phyloP scores from a whole-genome alignment of 2,888 invertebrate species.

The Calameuta pallipes region DNA sequence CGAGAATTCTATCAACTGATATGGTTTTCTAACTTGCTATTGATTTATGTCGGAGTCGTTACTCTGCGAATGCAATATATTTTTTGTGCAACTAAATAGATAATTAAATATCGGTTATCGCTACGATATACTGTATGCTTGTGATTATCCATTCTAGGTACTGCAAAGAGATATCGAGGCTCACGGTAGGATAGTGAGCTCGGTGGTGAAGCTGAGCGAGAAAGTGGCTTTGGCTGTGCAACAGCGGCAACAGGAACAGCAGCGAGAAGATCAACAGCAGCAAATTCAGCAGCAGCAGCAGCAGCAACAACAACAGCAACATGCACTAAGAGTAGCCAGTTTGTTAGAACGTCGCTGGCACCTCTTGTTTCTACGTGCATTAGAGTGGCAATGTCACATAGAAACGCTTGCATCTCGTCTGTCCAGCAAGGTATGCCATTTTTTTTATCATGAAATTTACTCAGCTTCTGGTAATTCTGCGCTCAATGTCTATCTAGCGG shows the following conservation, averaged over 20 bases:
- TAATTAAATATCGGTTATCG: too few species aligned
- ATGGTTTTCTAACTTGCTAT: too few species aligned
- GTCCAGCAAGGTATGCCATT: slow-evolving; percentile 70
- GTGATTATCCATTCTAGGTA: slow-evolving; percentile 72
- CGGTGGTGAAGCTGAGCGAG: slow-evolving; percentile 81
- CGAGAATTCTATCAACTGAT: too few species aligned
- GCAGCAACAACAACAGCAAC: slow-evolving; percentile 45
- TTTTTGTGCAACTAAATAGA: too few species aligned
- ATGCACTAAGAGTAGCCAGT: slow-evolving; percentile 71
- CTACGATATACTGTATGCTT: too few species aligned
- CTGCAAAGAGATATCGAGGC: slow-evolving; percentile 94
- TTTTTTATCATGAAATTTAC: too few species aligned
- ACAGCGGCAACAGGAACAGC: slow-evolving; percentile 46
- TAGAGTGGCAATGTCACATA: slow-evolving; percentile 93
- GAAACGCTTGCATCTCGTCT: slow-evolving; percentile 81
- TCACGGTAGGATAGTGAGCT: slow-evolving; percentile 85
- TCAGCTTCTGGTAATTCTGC: too few species aligned
- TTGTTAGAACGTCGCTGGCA: slow-evolving; percentile 91
- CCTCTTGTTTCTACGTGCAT: slow-evolving; percentile 85
- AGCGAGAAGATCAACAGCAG: slow-evolving; percentile 42
- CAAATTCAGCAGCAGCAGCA: slow-evolving; percentile 25
- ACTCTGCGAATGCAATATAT: too few species aligned
- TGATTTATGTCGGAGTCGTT: too few species aligned
- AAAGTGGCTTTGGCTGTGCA: slow-evolving; percentile 65
- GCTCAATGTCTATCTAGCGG: too few species aligned